phyloP scores from a whole-genome alignment of 2,113 vertebrate genomes.

The Ginglymostoma cirratum region DNA sequence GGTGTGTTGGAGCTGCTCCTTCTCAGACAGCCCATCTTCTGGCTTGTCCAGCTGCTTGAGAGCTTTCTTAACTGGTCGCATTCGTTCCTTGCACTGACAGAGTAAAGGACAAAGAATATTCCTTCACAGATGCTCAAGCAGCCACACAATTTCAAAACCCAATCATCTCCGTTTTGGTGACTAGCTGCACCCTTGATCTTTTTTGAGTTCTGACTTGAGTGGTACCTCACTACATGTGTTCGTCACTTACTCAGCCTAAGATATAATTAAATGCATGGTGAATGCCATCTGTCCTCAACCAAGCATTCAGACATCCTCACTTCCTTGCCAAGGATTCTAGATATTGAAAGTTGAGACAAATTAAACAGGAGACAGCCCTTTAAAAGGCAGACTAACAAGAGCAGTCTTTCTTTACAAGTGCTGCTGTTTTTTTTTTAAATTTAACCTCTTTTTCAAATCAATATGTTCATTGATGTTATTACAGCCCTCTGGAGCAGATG shows the following conservation, averaged over 20 bases:
- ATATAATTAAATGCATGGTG: not conserved
- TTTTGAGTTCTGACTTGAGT: not conserved
- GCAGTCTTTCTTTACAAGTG: too few relatives aligned
- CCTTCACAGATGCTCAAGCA: not conserved
- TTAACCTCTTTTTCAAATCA: too few relatives aligned
- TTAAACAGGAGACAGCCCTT: too few relatives aligned
- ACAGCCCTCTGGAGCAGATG: too few relatives aligned
- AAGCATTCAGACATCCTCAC: not conserved
- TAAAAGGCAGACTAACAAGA: too few relatives aligned
- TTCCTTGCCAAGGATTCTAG: not conserved
- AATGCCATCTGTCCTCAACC: not conserved
- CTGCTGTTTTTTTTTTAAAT: too few relatives aligned
- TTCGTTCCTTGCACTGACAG: slow-evolving; percentile 87
- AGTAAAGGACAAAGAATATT: not conserved
- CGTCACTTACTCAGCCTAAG: not conserved
- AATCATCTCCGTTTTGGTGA: not conserved
- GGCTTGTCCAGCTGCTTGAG: slow-evolving; percentile 96
- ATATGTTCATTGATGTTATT: too few relatives aligned
- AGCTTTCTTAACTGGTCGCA: slow-evolving; percentile 96
- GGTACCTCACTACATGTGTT: not conserved
- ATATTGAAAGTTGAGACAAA: not conserved
- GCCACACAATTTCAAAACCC: not conserved
- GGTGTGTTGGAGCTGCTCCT: slow-evolving; percentile 94
- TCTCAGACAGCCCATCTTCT: slow-evolving; percentile 82
- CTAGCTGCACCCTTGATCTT: not conserved